Base-by-base conservation (phyloP, 1,140 invertebrate species). In the Cydia splendana region DNA sequence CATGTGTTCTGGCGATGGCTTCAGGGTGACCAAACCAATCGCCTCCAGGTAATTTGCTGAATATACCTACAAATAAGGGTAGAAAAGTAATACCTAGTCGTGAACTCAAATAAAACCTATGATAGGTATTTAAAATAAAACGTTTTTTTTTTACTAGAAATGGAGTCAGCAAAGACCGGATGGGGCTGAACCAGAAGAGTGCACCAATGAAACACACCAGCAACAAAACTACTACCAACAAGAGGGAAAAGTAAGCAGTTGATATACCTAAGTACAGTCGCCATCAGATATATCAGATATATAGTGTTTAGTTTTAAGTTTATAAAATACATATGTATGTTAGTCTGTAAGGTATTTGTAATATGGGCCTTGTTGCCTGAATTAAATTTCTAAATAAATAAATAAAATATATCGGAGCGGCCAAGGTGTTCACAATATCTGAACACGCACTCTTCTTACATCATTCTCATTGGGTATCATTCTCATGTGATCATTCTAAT, bases 181-280 rank as follows among this genome's bases (percentile, higher is more conserved):
- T 79, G 0, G 71, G 81, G 18, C 82, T 87, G 2, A 88, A 83
- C 57, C 77, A 84, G 6, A 84, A 84, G 77, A 86, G 79, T 76
- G 76, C 78, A 13, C 77, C 84, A 12, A 82, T 75, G 24, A 91
- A 91, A 80, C 90, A 85, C 73, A 73, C 51, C 9, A 45, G 34
- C 67, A 84, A 77, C 20, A 91, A 88, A 38, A 45, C 80, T 3
- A 86, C 75, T 71, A 78, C 78, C 10, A 81, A 81, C 20, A 91
- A 91, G 75, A 91, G 91, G 79, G 91, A 92, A 69, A 88, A 87
- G 89, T 92, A 81, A 79, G 87, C 86, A 42, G 7, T 42, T 42
- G 9, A 42, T 42, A 42, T 42, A 10, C 0, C 34, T 38, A 30
- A 30, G 30, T n/a, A n/a, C n/a, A n/a, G n/a, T n/a, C n/a, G n/a